Evolutionary conservation across 2,888 invertebrate species (phyloP).

Genomic region (Ornithoptera priamus): DNA sequence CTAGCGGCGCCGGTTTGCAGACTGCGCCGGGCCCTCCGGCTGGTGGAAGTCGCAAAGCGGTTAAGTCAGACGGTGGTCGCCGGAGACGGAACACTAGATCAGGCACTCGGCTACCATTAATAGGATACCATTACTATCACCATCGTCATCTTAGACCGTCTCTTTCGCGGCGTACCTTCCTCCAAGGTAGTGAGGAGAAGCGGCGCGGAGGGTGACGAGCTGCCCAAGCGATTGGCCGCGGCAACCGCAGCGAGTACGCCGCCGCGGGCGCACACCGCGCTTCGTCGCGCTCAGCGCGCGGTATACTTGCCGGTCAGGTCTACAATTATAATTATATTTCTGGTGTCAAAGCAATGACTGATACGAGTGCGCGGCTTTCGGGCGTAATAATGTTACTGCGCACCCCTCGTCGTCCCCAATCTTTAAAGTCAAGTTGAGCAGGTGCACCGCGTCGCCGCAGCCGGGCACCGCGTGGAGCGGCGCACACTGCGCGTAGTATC

Average conservation of each 20-base stretch:
- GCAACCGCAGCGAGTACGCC: constrained; percentile 83
- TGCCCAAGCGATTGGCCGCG: constrained; percentile 85
- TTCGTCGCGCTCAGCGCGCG: constrained; percentile 48
- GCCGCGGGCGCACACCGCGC: constrained; percentile 82
- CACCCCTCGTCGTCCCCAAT: constrained; percentile 39
- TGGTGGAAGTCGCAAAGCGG: constrained; percentile 7
- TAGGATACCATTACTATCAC: constrained; percentile 40
- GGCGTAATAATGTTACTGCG: too few relatives aligned
- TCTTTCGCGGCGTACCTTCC: constrained; percentile 80
- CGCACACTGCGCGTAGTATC: constrained; percentile 58
- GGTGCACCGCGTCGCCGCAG: constrained; percentile 32
- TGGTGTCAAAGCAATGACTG: constrained; percentile 6
- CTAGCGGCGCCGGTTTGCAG: too few relatives aligned
- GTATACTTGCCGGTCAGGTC: constrained; percentile 42
- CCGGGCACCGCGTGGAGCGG: constrained; percentile 42
- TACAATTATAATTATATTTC: constrained; percentile 30
- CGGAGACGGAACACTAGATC: constrained; percentile 7
- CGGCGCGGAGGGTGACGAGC: constrained; percentile 83
- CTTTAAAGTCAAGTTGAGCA: constrained; percentile 53
- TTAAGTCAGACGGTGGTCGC: constrained; percentile 7
- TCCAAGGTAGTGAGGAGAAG: constrained; percentile 84
- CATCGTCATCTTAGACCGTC: constrained; percentile 45
- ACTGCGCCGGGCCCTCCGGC: not conserved
- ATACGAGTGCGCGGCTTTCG: not conserved
- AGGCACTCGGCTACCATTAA: constrained; percentile 28